Base-by-base conservation (phyloP, 1,140 invertebrate genomes). In the Philotrypesis tridentata region DNA sequence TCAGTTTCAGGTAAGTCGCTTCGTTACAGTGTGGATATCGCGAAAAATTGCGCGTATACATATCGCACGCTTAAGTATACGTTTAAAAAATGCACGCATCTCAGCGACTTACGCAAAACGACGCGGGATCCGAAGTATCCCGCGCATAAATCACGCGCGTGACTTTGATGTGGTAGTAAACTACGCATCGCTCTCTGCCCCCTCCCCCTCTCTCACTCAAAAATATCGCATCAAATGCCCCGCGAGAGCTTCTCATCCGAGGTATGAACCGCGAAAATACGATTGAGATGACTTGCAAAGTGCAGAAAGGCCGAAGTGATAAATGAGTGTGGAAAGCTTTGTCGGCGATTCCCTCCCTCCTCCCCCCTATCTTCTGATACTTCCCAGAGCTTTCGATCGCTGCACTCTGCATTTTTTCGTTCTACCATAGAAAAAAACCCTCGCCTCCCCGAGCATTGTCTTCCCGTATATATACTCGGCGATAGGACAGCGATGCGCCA, bases 201-300 rank as follows among this genome's bases (percentile, higher is more conserved):
- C n/a, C n/a, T n/a, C n/a, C n/a, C n/a, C n/a, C n/a, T n/a, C n/a
- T n/a, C n/a, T 55, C 48, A 17, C 48, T 55, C 48, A 55, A 55
- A 55, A 55, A 55, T 55, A 55, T 21, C 48, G 48, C 21, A n/a
- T 55, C 48, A 55, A n/a, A n/a, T 55, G 48, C 48, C 21, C 23
- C n/a, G n/a, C n/a, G n/a, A n/a, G n/a, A 23, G 27, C 23, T 65
- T 65, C 63, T 29, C n/a, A n/a, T n/a, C 7, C 4, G 48, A 55
- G 4, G 48, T 5, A 55, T 17, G 21, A 55, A 7, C 21, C n/a
- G 43, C 17, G 48, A 55, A 55, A 55, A 29, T 65, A 65, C 27
- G 63, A 65, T 65, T 65, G 63, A 65, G 63, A 29, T 65, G 63
- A 65, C 63, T 65, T 65, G 63, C 63, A 65, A 29, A 65, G 63